phyloP scores from a whole-genome alignment of 2,888 invertebrate genomes.

The Penaeus monodon region DNA sequence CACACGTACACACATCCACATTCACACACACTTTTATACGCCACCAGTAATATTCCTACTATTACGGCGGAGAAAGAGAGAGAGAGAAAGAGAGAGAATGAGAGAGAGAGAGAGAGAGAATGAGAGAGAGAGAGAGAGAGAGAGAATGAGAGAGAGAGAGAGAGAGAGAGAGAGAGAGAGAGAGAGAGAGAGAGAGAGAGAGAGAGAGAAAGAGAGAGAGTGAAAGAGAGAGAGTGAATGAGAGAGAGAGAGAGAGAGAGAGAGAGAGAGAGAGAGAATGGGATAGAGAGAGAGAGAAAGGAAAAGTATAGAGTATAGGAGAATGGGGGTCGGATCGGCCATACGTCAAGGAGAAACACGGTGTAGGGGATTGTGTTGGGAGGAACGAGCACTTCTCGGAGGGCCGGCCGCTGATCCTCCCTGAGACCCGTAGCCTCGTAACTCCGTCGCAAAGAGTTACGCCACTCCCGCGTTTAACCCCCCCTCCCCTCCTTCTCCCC shows the following conservation, averaged over 20 bases:
- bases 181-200: neutral
- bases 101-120: neutral
- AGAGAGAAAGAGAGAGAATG: neutral
- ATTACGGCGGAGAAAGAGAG: neutral
- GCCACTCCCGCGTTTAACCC: slow-evolving; percentile 4
- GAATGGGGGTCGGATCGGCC: too few relatives aligned
- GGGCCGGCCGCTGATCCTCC: slow-evolving; percentile 5
- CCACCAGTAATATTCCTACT: neutral
- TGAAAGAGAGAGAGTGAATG: neutral
- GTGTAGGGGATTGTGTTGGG: slow-evolving; percentile 8
- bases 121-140: neutral
- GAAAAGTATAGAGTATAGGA: neutral
- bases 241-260: neutral
- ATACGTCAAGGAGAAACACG: slow-evolving; percentile 11
- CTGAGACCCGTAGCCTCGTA: slow-evolving; percentile 8
- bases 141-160: too few relatives aligned
- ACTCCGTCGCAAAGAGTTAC: neutral
- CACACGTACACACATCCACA: neutral
- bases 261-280: neutral
- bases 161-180: neutral
- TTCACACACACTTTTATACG: too few relatives aligned
- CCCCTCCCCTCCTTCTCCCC: neutral
- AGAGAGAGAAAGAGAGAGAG: neutral
- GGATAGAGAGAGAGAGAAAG: neutral
- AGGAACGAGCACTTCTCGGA: neutral